phyloP scores from a whole-genome alignment of 2,888 invertebrate genomes.

The Allacma fusca region DNA sequence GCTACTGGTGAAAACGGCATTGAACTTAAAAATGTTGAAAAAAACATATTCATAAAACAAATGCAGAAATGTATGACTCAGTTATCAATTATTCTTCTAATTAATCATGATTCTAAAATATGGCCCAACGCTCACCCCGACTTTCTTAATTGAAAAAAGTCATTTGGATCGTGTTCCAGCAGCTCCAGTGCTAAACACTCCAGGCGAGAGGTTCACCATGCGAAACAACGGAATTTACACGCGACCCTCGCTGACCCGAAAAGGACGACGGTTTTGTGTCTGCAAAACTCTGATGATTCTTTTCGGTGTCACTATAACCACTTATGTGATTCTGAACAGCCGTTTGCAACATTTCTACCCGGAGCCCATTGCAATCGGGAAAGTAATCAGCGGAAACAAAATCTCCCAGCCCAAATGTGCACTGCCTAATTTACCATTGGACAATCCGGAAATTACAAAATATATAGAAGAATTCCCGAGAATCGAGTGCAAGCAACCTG shows the following conservation, averaged over 20 bases:
- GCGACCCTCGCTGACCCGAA: background rate
- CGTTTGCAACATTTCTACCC: constrained; percentile 1
- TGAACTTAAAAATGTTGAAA: too few species aligned
- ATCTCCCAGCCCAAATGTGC: constrained; percentile 4
- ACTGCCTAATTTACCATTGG: constrained; percentile 71
- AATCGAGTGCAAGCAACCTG: constrained; percentile 70
- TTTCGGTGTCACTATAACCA: background rate
- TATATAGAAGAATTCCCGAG: constrained; percentile 73
- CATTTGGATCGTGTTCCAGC: too few species aligned
- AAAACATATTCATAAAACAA: too few species aligned
- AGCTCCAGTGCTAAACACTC: too few species aligned
- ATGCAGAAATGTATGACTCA: too few species aligned
- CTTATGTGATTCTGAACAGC: constrained; percentile 10
- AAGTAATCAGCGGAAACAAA: constrained; percentile 17
- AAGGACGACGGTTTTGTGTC: background rate
- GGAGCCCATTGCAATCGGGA: background rate
- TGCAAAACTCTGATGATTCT: constrained; percentile 2
- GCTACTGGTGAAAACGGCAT: too few species aligned
- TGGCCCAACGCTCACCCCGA: too few species aligned
- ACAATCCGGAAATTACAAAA: constrained; percentile 77
- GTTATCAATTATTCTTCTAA: too few species aligned
- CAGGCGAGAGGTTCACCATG: too few species aligned
- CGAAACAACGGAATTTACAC: constrained; percentile 1
- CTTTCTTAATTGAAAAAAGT: too few species aligned
- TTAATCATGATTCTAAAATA: too few species aligned